Evolutionary conservation across 1,140 invertebrate genomes (phyloP), one percentile per base, ranked within the genome.

Genomic region (Latrodectus geometricus): DNA sequence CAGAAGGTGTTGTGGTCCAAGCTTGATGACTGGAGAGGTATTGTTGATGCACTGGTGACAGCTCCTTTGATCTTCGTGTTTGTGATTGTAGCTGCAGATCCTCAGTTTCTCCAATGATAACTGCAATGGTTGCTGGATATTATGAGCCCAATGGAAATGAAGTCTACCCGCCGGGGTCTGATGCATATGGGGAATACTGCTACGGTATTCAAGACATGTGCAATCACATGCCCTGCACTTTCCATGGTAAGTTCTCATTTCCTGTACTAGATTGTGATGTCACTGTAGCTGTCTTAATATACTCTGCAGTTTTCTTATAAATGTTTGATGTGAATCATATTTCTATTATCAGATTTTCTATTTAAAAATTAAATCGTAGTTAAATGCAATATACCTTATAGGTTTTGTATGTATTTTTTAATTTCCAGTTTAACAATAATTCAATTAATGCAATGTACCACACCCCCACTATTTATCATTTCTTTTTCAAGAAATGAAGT

Each of bases 71-170:
- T 21, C 66, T 77, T 9, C 14, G 54, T 61, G 49, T 65, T 81
- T 35, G 56, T 83, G 81, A 52, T 56, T 50, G 50, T 17, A 77
- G 83, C 49, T 65, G 20, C 73, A 77, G 75, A 77, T 77, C 83
- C 11, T 77, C 65, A 85, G 75, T 76, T 77, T 85, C 66, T 77
- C 85, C 85, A 86, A 86, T 86, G 85, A 65, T 86, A 86, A 86
- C 85, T 80, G 76, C 85, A 72, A 86, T 86, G 85, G 85, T 86
- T 79, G 75, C 76, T 79, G 85, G 85, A 80, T 86, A 79, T 86
- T 86, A 86, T 74, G 85, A 80, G 75, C 76, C 68, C 68, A 86
- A 80, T 86, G 85, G 85, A 79, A 86, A 80, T 52, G 85, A 86
- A 79, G 52, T 79, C 17, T 86, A 86, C 70, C 68, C 85, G 17